phyloP scores from a whole-genome alignment of 1,140 invertebrate species.

The Hylaeus anthracinus region DNA sequence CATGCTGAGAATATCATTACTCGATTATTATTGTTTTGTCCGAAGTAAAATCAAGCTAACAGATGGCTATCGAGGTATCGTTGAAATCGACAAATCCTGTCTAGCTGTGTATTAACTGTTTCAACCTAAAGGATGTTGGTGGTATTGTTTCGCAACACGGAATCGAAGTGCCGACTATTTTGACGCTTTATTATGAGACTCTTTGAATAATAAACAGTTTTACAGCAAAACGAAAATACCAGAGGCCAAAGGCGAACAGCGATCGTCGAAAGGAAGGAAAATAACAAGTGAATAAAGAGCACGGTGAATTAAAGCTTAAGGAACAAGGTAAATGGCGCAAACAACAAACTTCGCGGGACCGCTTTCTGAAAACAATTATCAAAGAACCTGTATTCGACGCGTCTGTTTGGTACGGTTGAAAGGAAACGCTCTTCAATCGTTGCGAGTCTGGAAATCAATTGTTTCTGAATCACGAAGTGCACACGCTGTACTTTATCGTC shows the following conservation, averaged over 20 bases:
- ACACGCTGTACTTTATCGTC: too few species aligned
- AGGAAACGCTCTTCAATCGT: too few species aligned
- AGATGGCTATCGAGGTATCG: not conserved
- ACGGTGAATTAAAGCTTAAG: not conserved
- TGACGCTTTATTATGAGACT: constrained; percentile 25
- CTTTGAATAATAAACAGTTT: constrained; percentile 26
- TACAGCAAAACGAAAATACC: constrained; percentile 11
- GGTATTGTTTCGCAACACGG: constrained; percentile 33
- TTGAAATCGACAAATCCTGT: constrained; percentile 22
- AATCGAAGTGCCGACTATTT: constrained; percentile 2
- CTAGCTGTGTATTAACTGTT: constrained; percentile 29
- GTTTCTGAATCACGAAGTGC: too few species aligned
- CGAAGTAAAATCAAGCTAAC: too few species aligned
- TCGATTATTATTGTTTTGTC: too few species aligned
- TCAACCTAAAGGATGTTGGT: constrained; percentile 12
- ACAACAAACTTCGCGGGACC: too few species aligned
- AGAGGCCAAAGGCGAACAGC: not conserved
- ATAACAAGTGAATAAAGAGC: not conserved
- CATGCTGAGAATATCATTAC: too few species aligned
- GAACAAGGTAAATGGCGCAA: too few species aligned
- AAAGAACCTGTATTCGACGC: too few species aligned
- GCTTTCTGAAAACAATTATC: too few species aligned
- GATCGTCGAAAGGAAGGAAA: not conserved
- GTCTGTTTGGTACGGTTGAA: too few species aligned
- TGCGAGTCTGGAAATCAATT: too few species aligned